Percentiles rank a stretch among this genome's conserved stretches.
phyloP scores from a whole-genome alignment of 2,888 invertebrate species.

The Gibbula magus region DNA sequence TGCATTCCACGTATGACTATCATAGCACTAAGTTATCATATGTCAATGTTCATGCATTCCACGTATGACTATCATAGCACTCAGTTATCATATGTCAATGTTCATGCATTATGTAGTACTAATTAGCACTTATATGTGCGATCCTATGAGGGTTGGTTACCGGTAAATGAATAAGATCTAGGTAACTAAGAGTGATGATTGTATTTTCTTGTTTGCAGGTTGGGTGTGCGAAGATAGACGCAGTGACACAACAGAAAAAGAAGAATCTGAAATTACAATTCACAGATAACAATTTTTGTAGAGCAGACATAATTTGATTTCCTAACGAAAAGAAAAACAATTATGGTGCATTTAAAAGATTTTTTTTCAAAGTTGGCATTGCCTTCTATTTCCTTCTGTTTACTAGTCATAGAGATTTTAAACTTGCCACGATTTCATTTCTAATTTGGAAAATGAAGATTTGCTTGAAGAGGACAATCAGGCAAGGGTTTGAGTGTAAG shows the following conservation, averaged over 20 bases:
- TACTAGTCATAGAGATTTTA: not conserved
- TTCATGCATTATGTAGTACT: too few relatives aligned
- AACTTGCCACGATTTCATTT: not conserved
- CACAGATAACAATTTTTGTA: not conserved
- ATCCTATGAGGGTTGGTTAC: too few relatives aligned
- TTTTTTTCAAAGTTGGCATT: not conserved
- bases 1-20: too few relatives aligned
- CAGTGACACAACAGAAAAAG: not conserved
- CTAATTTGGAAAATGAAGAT: not conserved
- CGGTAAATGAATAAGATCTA: too few relatives aligned
- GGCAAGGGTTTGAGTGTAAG: not conserved
- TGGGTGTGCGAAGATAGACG: not conserved
- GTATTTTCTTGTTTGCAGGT: not conserved
- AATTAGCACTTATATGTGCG: too few relatives aligned
- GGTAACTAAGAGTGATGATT: too few relatives aligned
- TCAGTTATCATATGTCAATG: too few relatives aligned
- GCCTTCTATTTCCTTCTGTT: not conserved
- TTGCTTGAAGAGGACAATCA: not conserved
- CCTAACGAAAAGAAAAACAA: not conserved
- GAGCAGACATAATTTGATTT: not conserved
- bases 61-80: too few relatives aligned
- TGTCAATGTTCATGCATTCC: too few relatives aligned
- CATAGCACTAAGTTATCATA: too few relatives aligned
- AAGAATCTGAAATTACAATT: not conserved
- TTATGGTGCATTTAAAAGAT: constrained; percentile 3